Evolutionary conservation across 2,888 invertebrate genomes (phyloP).

Genomic region (Cinara cedri): DNA sequence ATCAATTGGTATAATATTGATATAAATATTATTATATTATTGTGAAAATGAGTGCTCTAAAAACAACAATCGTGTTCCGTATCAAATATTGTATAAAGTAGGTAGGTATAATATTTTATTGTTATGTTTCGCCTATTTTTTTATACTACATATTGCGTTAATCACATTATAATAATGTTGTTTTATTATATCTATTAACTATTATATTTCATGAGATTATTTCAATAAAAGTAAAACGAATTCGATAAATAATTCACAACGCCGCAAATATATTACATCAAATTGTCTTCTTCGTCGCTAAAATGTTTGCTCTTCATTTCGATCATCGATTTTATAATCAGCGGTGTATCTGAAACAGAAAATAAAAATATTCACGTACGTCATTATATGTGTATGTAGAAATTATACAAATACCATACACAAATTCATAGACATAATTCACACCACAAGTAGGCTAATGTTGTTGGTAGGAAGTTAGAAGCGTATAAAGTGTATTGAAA

Average conservation of each 20-base stretch:
- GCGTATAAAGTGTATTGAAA: no score
- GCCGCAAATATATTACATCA: conserved; percentile 1
- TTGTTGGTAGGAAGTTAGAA: no score
- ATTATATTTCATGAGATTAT: conserved; percentile 15
- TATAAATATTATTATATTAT: no score
- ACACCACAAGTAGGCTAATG: no score
- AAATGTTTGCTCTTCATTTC: conserved; percentile 44
- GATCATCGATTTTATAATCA: conserved; percentile 21
- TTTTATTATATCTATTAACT: background rate
- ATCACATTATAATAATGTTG: background rate
- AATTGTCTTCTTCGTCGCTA: conserved; percentile 42
- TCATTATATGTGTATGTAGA: background rate
- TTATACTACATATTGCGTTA: background rate
- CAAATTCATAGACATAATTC: background rate
- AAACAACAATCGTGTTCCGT: background rate
- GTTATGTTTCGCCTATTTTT: no score
- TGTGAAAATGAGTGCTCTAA: no score
- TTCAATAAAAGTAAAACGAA: conserved; percentile 34
- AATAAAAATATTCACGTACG: background rate
- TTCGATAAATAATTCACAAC: background rate
- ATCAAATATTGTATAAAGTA: conserved; percentile 29
- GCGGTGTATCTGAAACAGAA: conserved; percentile 31
- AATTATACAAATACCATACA: background rate
- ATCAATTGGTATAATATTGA: no score
- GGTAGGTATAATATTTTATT: no score